These are phyloP conservation scores for Galerucella pusilla DNA, from an alignment of 2,888 invertebrate species.

Conservation along the genomic window DNA sequence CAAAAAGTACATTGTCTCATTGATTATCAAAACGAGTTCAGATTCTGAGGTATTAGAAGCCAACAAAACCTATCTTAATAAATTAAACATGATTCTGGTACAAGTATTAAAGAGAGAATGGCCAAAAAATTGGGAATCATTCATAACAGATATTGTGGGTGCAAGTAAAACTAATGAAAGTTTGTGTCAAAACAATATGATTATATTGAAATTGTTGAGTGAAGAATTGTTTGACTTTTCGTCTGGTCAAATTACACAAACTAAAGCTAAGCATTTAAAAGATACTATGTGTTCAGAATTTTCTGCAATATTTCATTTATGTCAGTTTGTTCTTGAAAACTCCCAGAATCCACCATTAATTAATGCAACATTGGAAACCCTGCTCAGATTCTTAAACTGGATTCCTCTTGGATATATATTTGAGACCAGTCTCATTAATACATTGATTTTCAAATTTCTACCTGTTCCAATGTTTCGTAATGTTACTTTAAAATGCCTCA, in stretches of 20 bases:
- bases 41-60: constrained; percentile 88
- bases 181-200: constrained; percentile 99
- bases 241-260: constrained; percentile 97
- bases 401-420: constrained; percentile 99
- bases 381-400: constrained; percentile 98
- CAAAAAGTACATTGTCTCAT: constrained; percentile 98
- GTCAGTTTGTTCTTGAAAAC: constrained; percentile 97
- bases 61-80: constrained; percentile 97
- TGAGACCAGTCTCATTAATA: constrained; percentile 96
- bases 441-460: constrained; percentile 95
- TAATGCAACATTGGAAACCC: constrained; percentile 94
- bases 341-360: constrained; percentile 97
- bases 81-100: constrained; percentile 98
- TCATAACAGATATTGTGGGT: constrained; percentile 98
- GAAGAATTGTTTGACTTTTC: constrained; percentile 99
- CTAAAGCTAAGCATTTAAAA: constrained; percentile 98
- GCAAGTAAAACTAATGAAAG: constrained; percentile 99
- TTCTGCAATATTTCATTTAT: constrained; percentile 97
- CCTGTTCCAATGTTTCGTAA: constrained; percentile 90
- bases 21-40: constrained; percentile 98
- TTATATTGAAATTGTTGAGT: constrained; percentile 94
- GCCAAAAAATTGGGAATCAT: constrained; percentile 99
- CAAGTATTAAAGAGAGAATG: constrained; percentile 99
- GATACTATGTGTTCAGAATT: constrained; percentile 99
- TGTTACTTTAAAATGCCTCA: constrained; percentile 97